These are phyloP conservation scores for Anthonomus grandis DNA, from an alignment of 1,140 invertebrate genomes.

Conservation along the genomic window DNA sequence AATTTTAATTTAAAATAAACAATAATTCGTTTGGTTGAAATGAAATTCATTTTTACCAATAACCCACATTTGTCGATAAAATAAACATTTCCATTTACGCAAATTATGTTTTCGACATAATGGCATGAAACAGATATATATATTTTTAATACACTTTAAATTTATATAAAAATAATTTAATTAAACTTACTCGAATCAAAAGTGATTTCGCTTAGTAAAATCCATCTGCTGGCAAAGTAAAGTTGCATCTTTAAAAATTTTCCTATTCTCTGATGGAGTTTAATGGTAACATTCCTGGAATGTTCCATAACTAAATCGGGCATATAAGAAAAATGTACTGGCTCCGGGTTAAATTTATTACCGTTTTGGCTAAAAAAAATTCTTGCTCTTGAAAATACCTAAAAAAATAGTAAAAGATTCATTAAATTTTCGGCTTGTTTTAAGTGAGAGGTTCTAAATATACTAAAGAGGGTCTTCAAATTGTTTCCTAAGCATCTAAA, in stretches of 20 bases:
- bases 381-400: conserved; percentile 68
- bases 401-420: conserved; percentile 19
- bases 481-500: not conserved
- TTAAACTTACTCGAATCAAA: conserved; percentile 69
- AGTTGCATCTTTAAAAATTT: conserved; percentile 75
- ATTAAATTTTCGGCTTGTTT: not conserved
- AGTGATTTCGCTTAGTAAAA: conserved; percentile 82
- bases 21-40: too few relatives aligned
- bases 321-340: conserved; percentile 71
- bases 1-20: too few relatives aligned
- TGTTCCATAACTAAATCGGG: conserved; percentile 78
- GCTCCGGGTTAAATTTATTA: conserved; percentile 61
- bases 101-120: too few relatives aligned
- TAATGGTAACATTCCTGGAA: conserved; percentile 79
- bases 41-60: too few relatives aligned
- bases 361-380: conserved; percentile 70
- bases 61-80: too few relatives aligned
- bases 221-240: conserved; percentile 81
- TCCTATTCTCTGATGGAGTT: conserved; percentile 73
- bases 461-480: too few relatives aligned
- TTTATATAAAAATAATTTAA: not conserved
- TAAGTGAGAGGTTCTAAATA: too few relatives aligned
- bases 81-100: too few relatives aligned
- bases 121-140: too few relatives aligned
- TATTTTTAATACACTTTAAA: too few relatives aligned